Evolutionary conservation across 2,888 invertebrate species (phyloP), one percentile per base, ranked within the genome.

Genomic region (Thereva nobilitata): DNA sequence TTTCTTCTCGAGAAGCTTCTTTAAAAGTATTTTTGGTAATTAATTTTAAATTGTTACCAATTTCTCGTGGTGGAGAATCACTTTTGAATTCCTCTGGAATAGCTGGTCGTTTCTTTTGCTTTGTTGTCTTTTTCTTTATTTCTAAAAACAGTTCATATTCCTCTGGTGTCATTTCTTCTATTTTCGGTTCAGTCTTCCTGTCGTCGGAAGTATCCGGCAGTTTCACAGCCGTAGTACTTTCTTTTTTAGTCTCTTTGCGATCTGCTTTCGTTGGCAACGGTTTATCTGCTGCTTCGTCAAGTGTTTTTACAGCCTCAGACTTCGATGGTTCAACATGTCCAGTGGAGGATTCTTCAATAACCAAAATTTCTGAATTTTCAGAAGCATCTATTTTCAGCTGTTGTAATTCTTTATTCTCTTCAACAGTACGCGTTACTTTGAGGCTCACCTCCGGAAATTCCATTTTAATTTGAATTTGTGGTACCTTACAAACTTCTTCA

Each of bases 401-500:
- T 37, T 71, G 67, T 63, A 73, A 72, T 42, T 77, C 74, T 53
- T 74, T 53, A 61, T 75, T 76, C 73, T 79, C 75, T 12, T 77
- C 77, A 63, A 78, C 73, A 44, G 76, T 79, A 70, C 79, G 76
- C 9, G 76, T 77, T 44, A 80, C 77, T 68, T 76, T 74, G 69
- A 80, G 74, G 68, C 77, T 78, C 67, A 79, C 76, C 72, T 77
- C 75, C 10, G 80, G 80, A 70, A 81, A 83, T 82, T 88, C 81
- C 84, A 88, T 83, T 83, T 87, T 83, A 80, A 88, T 75, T 78
- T 86, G 82, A 80, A 88, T 83, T 52, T 88, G 84, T 8, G 89
- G 89, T 68, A 86, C 86, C 75, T 87, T 80, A 79, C 85, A 85
- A 72, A 87, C 85, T 79, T 89, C 88, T 79, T 90, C 89, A 68